Percentiles rank a stretch among this genome's conserved stretches.
Evolutionary conservation across 2,797 vertebrate species (phyloP).

Genomic region (Fistularia commersonii): DNA sequence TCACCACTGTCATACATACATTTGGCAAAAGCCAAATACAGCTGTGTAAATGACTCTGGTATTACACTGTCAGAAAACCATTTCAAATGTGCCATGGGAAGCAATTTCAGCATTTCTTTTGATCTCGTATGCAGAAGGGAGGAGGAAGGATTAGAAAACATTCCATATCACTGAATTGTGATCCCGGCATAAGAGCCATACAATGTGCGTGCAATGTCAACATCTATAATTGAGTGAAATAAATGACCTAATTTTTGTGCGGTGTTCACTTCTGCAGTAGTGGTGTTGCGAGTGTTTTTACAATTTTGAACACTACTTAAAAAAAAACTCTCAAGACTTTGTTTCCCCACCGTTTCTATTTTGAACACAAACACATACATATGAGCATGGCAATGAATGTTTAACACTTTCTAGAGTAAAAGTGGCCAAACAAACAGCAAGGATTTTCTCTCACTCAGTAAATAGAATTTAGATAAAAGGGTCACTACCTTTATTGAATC

Average conservation of each 20-base stretch:
- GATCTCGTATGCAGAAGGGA: slow-evolving; percentile 39
- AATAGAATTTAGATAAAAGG: slow-evolving; percentile 4
- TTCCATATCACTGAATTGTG: slow-evolving; percentile 52
- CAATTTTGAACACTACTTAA: not conserved
- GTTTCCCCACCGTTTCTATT: no score
- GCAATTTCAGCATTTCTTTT: slow-evolving; percentile 59
- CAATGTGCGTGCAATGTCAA: slow-evolving; percentile 48
- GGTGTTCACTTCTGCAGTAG: slow-evolving; percentile 14
- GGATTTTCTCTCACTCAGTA: not conserved
- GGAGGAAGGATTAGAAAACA: slow-evolving; percentile 52
- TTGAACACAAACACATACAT: no score
- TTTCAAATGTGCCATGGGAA: slow-evolving; percentile 58
- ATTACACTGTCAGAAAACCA: slow-evolving; percentile 51
- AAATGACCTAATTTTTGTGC: slow-evolving; percentile 36
- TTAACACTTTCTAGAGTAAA: no score
- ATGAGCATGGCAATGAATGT: no score
- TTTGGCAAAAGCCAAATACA: slow-evolving; percentile 36
- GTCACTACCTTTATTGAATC: slow-evolving; percentile 20
- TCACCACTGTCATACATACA: slow-evolving; percentile 37
- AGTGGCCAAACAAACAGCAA: not conserved
- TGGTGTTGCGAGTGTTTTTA: slow-evolving; percentile 14
- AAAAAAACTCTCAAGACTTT: no score
- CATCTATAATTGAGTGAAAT: slow-evolving; percentile 53
- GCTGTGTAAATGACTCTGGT: slow-evolving; percentile 50
- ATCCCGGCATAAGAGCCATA: slow-evolving; percentile 35